A percentile compares a stretch with the other conserved stretches of the same genome.
Evolutionary conservation across 1,140 invertebrate species (phyloP).

Genomic region (Meteorus sp.): DNA sequence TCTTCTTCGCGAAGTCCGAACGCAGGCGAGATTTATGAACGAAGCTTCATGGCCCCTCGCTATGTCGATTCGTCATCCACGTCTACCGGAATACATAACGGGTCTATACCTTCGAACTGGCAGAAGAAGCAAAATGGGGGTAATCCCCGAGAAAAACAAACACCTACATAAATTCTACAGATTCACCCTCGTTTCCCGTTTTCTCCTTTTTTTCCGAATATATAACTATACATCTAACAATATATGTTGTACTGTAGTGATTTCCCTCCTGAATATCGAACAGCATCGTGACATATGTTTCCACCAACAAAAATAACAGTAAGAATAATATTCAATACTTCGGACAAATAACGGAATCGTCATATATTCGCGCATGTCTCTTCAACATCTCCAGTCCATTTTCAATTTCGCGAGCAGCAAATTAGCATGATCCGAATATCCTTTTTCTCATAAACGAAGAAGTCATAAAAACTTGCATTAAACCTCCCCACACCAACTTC

Average conservation of each 20-base stretch:
- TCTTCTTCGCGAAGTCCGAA: background rate
- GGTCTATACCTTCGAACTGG: conserved; percentile 25
- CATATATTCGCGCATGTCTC: too few relatives aligned
- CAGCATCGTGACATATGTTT: conserved; percentile 22
- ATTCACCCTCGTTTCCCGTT: conserved; percentile 11
- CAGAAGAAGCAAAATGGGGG: conserved; percentile 5
- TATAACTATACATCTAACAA: too few relatives aligned
- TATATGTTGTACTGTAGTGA: conserved; percentile 5
- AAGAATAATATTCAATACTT: too few relatives aligned
- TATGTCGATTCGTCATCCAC: conserved; percentile 27
- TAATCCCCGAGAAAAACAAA: conserved; percentile 29
- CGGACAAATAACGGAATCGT: too few relatives aligned
- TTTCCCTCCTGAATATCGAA: conserved; percentile 27
- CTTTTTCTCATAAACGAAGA: too few relatives aligned
- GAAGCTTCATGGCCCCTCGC: conserved; percentile 21
- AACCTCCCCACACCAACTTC: too few relatives aligned
- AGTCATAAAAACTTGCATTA: too few relatives aligned
- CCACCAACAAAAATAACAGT: too few relatives aligned
- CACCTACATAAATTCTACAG: conserved; percentile 25
- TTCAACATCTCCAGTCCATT: too few relatives aligned
- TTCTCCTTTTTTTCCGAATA: conserved; percentile 7
- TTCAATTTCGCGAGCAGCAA: too few relatives aligned
- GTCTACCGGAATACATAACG: conserved; percentile 26
- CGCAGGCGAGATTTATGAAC: conserved; percentile 22
- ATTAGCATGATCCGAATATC: too few relatives aligned